Conservation (phyloP, 2,113 vertebrate species). For the Phalacrocorax brasilianus region DNA sequence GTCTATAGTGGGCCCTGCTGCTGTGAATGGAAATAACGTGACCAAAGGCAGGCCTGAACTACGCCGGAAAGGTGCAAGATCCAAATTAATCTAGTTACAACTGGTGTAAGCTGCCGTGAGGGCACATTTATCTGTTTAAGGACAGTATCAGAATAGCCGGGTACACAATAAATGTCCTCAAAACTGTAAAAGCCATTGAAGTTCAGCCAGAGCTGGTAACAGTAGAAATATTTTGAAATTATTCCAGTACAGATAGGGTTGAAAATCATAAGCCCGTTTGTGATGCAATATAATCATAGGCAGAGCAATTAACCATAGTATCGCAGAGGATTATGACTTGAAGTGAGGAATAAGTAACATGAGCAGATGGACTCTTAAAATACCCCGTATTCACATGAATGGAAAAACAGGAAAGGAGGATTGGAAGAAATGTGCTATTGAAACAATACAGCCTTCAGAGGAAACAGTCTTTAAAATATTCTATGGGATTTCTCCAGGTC, state of each 20-base stretch:
- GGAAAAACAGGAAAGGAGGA: not conserved
- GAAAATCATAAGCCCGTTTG: not conserved
- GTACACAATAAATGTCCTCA: not conserved
- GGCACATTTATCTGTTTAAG: not conserved
- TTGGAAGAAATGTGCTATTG: not conserved
- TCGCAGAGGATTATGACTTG: not conserved
- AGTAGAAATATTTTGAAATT: conserved; percentile 1
- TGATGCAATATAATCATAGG: not conserved
- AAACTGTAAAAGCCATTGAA: not conserved
- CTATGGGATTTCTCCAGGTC: not conserved
- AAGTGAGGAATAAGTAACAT: not conserved
- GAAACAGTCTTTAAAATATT: not conserved
- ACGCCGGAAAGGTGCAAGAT: not conserved
- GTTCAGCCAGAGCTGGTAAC: not conserved
- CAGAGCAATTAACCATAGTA: not conserved
- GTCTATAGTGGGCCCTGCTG: not conserved
- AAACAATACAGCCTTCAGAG: not conserved
- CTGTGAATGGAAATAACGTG: not conserved
- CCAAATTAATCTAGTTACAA: not conserved
- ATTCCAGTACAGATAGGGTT: not conserved
- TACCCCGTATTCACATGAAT: not conserved
- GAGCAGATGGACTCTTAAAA: conserved; percentile 37
- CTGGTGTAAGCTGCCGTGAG: fast-evolving
- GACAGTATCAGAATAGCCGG: not conserved
- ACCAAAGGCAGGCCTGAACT: not conserved